phyloP scores from a whole-genome alignment of 2,797 vertebrate genomes.

The Podargus strigoides region DNA sequence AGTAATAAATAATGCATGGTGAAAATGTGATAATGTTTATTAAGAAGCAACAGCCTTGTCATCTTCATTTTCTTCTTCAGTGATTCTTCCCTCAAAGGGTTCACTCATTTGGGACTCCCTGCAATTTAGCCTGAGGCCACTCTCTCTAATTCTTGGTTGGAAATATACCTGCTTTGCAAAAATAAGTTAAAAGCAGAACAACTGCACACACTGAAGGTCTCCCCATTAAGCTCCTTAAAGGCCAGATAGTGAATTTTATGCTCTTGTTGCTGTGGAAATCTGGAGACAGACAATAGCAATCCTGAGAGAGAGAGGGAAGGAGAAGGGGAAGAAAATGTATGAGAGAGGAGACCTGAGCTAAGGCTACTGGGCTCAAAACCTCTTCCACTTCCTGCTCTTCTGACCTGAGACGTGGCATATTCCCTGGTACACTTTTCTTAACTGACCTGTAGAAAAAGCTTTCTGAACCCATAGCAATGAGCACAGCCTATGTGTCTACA shows the following conservation, averaged over 20 bases:
- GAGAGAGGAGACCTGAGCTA: not conserved
- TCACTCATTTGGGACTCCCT: slow-evolving; percentile 75
- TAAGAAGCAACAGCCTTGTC: slow-evolving; percentile 82
- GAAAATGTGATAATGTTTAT: slow-evolving; percentile 82
- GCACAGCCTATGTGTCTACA: not conserved
- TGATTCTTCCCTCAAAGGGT: slow-evolving; percentile 75
- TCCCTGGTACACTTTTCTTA: not conserved
- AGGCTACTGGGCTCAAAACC: not conserved
- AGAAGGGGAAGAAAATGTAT: not conserved
- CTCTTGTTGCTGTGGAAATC: slow-evolving; percentile 3
- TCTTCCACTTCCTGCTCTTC: not conserved
- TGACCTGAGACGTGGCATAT: not conserved
- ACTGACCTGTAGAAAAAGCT: not conserved
- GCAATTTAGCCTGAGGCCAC: slow-evolving; percentile 76
- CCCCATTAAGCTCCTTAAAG: slow-evolving; percentile 59
- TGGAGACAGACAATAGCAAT: not conserved
- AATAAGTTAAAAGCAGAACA: slow-evolving; percentile 74
- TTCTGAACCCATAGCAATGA: not conserved
- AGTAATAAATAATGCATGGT: slow-evolving; percentile 79
- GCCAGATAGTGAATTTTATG: slow-evolving; percentile 29
- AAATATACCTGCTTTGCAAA: slow-evolving; percentile 78
- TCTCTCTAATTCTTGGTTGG: slow-evolving; percentile 73
- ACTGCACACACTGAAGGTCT: slow-evolving; percentile 56
- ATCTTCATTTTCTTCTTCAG: slow-evolving; percentile 82
- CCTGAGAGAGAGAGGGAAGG: not conserved